These are phyloP conservation scores for Antheraea mylitta DNA, from an alignment of 1,140 invertebrate species.

Conservation along the genomic window DNA sequence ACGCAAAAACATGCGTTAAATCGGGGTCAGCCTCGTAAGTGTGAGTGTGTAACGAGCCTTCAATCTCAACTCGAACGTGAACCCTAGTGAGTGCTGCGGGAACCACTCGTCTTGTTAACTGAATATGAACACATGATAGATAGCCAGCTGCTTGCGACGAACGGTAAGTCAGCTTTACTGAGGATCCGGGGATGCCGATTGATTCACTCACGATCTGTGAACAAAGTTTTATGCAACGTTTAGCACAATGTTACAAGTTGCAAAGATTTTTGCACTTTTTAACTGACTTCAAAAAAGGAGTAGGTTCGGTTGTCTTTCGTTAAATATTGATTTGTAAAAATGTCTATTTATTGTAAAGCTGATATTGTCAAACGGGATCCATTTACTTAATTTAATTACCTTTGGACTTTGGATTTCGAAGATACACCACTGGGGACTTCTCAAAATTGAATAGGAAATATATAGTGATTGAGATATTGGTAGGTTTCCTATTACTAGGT, in stretches of 20 bases:
- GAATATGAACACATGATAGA: conserved; percentile 94
- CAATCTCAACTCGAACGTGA: conserved; percentile 93
- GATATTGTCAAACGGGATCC: no score
- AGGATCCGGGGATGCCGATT: conserved; percentile 94
- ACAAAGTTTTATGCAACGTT: conserved; percentile 10
- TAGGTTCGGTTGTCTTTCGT: no score
- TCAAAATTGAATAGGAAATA: no score
- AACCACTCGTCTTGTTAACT: conserved; percentile 89
- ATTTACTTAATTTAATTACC: no score
- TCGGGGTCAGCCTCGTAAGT: conserved; percentile 97
- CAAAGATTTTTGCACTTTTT: no score
- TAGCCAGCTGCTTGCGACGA: conserved; percentile 96
- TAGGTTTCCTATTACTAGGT: no score
- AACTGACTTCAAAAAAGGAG: no score
- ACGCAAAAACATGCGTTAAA: conserved; percentile 96
- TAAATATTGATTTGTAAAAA: no score
- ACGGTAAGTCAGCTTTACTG: conserved; percentile 94
- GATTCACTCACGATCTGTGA: conserved; percentile 96
- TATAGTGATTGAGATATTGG: no score
- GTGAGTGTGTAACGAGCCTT: conserved; percentile 94
- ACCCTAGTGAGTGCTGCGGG: conserved; percentile 91
- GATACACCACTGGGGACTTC: no score
- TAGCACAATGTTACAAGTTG: background rate
- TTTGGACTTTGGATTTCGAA: no score
- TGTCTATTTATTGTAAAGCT: no score